phyloP scores from a whole-genome alignment of 2,888 invertebrate species.

The Eucera pruinosa region DNA sequence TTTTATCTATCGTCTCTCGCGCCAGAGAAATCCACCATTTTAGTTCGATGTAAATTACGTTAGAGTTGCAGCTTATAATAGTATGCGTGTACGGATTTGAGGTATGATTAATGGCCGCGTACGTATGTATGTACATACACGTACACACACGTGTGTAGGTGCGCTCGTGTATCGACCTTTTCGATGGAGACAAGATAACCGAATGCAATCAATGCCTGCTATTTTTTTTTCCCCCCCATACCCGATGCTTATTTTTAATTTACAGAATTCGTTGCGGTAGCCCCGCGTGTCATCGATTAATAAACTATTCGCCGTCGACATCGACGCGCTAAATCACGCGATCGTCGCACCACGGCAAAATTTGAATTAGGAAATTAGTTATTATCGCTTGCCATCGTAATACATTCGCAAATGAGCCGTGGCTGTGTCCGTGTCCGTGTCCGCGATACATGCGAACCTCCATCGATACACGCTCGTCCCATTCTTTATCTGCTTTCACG shows the following conservation, averaged over 20 bases:
- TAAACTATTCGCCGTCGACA: not conserved
- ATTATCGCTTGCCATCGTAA: not conserved
- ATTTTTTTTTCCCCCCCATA: constrained; percentile 5
- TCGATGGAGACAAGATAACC: constrained; percentile 36
- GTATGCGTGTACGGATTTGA: constrained; percentile 36
- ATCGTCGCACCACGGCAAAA: not conserved
- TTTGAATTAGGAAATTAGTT: constrained; percentile 30
- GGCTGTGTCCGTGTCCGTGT: not conserved
- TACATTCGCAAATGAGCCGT: constrained; percentile 5
- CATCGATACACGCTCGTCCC: not conserved
- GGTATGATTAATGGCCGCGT: constrained; percentile 44
- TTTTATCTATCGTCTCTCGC: constrained; percentile 10
- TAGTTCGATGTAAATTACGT: constrained; percentile 40
- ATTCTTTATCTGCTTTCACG: constrained; percentile 20
- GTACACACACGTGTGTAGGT: not conserved
- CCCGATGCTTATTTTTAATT: constrained; percentile 34
- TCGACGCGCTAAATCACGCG: not conserved
- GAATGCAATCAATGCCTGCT: constrained; percentile 33
- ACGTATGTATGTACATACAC: not conserved
- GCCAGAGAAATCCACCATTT: constrained; percentile 35
- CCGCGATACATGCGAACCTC: not conserved
- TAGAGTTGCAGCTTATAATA: not conserved
- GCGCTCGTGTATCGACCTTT: constrained; percentile 39
- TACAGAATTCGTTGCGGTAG: constrained; percentile 2
- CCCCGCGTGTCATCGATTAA: constrained; percentile 39